Conservation (phyloP, 2,797 vertebrate genomes). For the Acridotheres tristis region DNA sequence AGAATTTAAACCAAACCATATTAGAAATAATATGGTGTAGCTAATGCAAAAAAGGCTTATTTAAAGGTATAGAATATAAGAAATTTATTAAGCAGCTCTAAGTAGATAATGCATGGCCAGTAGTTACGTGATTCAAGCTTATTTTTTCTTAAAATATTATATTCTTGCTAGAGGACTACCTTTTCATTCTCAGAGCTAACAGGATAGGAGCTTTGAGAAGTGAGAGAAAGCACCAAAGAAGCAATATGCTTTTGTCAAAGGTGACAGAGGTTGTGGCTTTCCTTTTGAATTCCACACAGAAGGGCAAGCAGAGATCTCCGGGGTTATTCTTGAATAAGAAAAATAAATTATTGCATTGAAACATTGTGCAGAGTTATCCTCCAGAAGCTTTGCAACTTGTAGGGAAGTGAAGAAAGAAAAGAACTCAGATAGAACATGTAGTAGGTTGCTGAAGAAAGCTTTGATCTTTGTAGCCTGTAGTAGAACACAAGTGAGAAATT, state of each 20-base stretch:
- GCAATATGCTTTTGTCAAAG: not conserved
- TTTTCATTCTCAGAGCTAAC: not conserved
- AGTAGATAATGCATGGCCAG: not conserved
- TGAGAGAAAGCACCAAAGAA: not conserved
- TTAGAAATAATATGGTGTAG: not conserved
- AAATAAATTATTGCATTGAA: not conserved
- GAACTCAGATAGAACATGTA: not conserved
- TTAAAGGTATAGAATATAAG: not conserved
- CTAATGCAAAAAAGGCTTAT: not conserved
- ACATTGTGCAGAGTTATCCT: not conserved
- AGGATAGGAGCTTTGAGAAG: not conserved
- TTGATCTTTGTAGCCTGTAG: conserved; percentile 53
- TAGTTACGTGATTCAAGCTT: not conserved
- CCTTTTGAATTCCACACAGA: not conserved
- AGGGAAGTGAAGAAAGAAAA: not conserved
- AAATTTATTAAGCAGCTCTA: not conserved
- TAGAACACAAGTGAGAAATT: conserved; percentile 40
- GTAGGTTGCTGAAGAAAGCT: conserved; percentile 29
- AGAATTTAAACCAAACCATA: not conserved
- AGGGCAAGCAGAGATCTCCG: not conserved
- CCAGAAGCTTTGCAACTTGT: not conserved
- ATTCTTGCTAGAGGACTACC: not conserved
- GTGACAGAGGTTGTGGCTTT: not conserved
- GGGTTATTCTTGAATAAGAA: not conserved
- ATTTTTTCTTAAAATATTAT: not conserved